Percentiles rank a stretch among this genome's conserved stretches.
phyloP scores from a whole-genome alignment of 1,140 invertebrate species.

The Drosophila hydei region DNA sequence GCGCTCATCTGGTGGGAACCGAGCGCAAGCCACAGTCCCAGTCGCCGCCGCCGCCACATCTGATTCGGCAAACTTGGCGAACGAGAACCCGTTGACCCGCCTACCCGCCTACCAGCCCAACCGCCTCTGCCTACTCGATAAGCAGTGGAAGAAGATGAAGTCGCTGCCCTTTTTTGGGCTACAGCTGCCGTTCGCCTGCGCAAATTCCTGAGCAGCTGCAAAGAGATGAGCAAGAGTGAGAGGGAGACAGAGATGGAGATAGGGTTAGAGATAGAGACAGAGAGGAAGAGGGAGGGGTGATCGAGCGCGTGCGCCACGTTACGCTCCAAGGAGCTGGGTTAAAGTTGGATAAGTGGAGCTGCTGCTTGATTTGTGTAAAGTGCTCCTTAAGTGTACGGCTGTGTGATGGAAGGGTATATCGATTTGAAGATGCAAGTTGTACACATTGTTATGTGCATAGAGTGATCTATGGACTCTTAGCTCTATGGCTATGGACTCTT shows the following conservation, averaged over 20 bases:
- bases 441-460: background rate
- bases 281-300: too few species aligned
- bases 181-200: conserved; percentile 48
- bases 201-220: conserved; percentile 33
- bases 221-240: background rate
- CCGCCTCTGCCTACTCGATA: conserved; percentile 20
- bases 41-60: conserved; percentile 11
- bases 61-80: conserved; percentile 12
- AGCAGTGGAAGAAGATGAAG: conserved; percentile 13
- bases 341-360: conserved; percentile 14
- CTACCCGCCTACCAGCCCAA: background rate
- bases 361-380: conserved; percentile 41
- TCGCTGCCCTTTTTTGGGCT: conserved; percentile 70
- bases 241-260: background rate
- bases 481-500: too few species aligned
- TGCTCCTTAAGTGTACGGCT: background rate
- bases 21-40: conserved; percentile 24
- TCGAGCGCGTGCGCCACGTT: conserved; percentile 64
- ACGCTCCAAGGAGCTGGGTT: conserved; percentile 44
- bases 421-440: background rate
- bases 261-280: background rate
- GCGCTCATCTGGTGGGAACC: conserved; percentile 29
- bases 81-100: conserved; percentile 9
- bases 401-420: background rate
- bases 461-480: background rate